These are phyloP conservation scores for Sphenodon punctatus DNA, from an alignment of 2,797 vertebrate species.

Conservation along the genomic window DNA sequence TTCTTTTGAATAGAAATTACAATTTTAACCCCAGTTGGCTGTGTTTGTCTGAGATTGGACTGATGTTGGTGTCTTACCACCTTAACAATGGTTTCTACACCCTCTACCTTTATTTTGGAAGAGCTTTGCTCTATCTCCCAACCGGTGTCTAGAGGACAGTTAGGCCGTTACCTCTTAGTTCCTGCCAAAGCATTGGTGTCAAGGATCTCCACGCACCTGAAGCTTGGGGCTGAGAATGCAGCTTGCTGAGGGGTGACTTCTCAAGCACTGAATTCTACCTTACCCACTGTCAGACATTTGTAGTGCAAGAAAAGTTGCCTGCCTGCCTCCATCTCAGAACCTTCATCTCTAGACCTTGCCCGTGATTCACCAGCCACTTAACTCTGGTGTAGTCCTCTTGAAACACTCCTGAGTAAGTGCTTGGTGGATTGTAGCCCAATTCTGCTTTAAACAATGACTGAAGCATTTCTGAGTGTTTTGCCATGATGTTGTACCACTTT, in stretches of 20 bases:
- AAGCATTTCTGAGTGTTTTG: too few relatives aligned
- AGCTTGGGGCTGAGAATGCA: accelerated
- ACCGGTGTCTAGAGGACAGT: not conserved
- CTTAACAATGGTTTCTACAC: not conserved
- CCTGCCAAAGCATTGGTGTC: not conserved
- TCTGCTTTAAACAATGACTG: too few relatives aligned
- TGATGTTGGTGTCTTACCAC: not conserved
- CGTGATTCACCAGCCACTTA: not conserved
- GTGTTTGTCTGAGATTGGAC: not conserved
- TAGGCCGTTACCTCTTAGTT: not conserved
- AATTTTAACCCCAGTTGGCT: not conserved
- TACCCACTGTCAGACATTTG: accelerated
- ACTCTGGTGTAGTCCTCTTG: too few relatives aligned
- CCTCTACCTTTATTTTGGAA: not conserved
- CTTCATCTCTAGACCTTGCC: not conserved
- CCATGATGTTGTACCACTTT: too few relatives aligned
- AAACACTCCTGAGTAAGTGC: too few relatives aligned
- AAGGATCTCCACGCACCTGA: accelerated
- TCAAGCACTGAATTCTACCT: not conserved
- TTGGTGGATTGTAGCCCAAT: too few relatives aligned
- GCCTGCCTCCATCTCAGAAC: accelerated
- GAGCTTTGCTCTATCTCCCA: not conserved
- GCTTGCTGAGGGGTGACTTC: accelerated
- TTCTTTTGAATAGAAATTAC: not conserved
- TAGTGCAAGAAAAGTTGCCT: accelerated